Evolutionary conservation across 1,140 invertebrate genomes (phyloP).

Genomic region (Saccostrea cuccullata): DNA sequence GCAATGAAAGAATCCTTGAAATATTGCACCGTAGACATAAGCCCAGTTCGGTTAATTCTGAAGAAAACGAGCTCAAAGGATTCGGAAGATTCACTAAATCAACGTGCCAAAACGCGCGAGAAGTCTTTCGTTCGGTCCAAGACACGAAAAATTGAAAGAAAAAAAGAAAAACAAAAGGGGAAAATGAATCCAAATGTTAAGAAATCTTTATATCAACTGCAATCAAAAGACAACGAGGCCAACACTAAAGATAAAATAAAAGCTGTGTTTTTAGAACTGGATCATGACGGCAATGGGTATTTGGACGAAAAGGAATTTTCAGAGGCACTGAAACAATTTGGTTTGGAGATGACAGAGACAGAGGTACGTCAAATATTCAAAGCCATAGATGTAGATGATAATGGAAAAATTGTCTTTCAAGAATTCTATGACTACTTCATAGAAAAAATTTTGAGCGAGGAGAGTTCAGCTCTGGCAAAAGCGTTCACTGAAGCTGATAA

Average conservation of each 20-base stretch:
- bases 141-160: not conserved
- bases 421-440: slow-evolving; percentile 54
- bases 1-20: not conserved
- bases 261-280: slow-evolving; percentile 54
- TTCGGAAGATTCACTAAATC: not conserved
- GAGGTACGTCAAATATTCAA: slow-evolving; percentile 52
- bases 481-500: slow-evolving; percentile 57
- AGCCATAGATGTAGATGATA: slow-evolving; percentile 39
- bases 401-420: slow-evolving; percentile 34
- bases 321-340: slow-evolving; percentile 45
- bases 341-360: slow-evolving; percentile 48
- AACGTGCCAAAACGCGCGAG: not conserved
- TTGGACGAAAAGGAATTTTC: slow-evolving; percentile 53
- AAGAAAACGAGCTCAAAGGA: not conserved
- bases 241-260: slow-evolving; percentile 55
- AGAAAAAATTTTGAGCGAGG: slow-evolving; percentile 48
- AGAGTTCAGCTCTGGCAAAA: not conserved
- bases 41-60: slow-evolving; percentile 7
- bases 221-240: not conserved
- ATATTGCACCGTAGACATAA: not conserved
- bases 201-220: not conserved
- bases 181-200: not conserved
- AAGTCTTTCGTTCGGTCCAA: not conserved
- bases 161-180: not conserved
- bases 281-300: slow-evolving; percentile 53